Conservation (phyloP, 2,113 vertebrate species). For the Corythaixoides concolor region DNA sequence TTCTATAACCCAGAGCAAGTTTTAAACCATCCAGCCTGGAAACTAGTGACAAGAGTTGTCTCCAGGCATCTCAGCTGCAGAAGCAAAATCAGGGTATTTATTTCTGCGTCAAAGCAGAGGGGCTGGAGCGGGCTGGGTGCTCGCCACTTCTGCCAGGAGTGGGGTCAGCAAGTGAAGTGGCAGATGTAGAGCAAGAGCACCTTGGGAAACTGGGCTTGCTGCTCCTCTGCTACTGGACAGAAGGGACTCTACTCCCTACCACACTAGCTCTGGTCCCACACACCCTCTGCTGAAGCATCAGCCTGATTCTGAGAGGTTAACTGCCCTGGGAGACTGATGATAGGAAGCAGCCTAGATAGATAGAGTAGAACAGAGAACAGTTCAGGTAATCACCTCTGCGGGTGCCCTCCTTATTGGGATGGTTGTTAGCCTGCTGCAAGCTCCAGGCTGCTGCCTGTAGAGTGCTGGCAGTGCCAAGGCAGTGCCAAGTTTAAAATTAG, state of each 20-base stretch:
- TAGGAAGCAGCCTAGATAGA: not conserved
- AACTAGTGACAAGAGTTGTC: not conserved
- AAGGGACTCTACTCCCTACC: not conserved
- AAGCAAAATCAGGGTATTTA: not conserved
- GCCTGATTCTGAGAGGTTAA: not conserved
- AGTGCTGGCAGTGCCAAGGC: not conserved
- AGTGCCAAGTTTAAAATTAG: not conserved
- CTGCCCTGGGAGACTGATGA: not conserved
- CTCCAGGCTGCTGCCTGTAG: not conserved
- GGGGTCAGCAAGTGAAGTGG: not conserved
- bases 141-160: not conserved
- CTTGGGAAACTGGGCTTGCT: not conserved
- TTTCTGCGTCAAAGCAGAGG: not conserved
- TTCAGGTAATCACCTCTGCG: not conserved
- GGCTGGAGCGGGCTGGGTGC: not conserved
- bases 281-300: not conserved
- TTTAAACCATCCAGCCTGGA: not conserved
- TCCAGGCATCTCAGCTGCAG: not conserved
- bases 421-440: not conserved
- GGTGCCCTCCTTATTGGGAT: not conserved
- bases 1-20: not conserved
- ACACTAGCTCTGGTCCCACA: not conserved
- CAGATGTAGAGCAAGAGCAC: not conserved
- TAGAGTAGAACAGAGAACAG: not conserved
- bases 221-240: not conserved